Base-by-base conservation (phyloP, 2,888 invertebrate genomes). In the Tanypteryx hageni region DNA sequence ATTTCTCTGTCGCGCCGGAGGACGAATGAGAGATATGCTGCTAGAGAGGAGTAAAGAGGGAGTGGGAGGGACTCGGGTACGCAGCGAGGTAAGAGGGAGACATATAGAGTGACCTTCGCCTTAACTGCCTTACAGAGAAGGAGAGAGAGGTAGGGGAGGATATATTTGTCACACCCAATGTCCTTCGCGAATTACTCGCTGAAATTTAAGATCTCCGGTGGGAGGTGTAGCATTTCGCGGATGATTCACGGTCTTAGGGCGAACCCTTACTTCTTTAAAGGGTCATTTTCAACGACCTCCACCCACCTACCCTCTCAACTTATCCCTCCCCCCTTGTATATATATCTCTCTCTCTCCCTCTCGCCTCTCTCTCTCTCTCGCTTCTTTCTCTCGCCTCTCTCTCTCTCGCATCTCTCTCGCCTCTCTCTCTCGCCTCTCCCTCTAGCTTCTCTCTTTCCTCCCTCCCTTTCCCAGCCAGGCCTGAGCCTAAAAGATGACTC, bases 191-290 rank as follows among this genome's bases (percentile, higher is more conserved):
- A 76, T 76, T 76, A 27, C 76, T 76, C 76, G 76, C 27, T 76
- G 76, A 27, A 76, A 76, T 22, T 76, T 76, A 76, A 76, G 76
- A 76, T 22, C 22, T 27, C 76, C 76, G 1, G 13, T 27, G 76
- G 44, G 44, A 5, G 76, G 76, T 76, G 76, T 76, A 76, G 76
- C 76, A 27, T 76, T 76, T 76, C 76, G 76, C 76, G 76, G 76
- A 27, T 76, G 76, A 76, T 76, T 76, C 76, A 76, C 27, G 22
- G 22, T 76, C 76, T 76, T 22, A 0, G 11, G 76, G 27, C 68
- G 68, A 18, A 68, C 68, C 68, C 22, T 68, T 13, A 9, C 76
- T 27, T 76, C 76, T 76, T 22, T 76, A 22, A 27, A 76, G 76
- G 44, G 76, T 76, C 76, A 27, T 22, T 27, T 27, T 22, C 76